phyloP scores from a whole-genome alignment of 1,140 invertebrate species.

The Drosophila cardini region DNA sequence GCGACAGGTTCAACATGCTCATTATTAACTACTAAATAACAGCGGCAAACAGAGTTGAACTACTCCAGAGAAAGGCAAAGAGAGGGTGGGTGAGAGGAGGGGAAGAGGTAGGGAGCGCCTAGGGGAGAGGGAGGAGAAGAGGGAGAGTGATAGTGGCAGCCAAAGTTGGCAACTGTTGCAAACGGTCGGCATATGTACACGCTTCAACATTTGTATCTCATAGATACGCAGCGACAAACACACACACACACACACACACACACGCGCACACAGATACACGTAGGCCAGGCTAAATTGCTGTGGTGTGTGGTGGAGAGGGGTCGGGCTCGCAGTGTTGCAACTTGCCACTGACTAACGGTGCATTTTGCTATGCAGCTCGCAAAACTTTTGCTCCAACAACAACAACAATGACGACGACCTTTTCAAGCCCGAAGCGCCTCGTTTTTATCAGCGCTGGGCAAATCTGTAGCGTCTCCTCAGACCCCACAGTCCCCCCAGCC shows the following conservation, averaged over 20 bases:
- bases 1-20: constrained; percentile 77
- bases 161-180: constrained; percentile 51
- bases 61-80: not conserved
- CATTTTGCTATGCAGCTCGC: constrained; percentile 77
- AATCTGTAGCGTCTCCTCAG: constrained; percentile 54
- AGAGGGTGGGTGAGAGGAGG: not conserved
- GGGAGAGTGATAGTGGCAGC: constrained; percentile 14
- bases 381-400: constrained; percentile 60
- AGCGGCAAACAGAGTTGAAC: constrained; percentile 59
- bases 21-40: constrained; percentile 83
- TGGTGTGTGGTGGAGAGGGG: constrained; percentile 18
- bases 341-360: constrained; percentile 67
- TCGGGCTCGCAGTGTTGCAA: not conserved
- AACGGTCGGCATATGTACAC: constrained; percentile 66
- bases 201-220: constrained; percentile 76
- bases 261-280: no score
- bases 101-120: not conserved
- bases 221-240: constrained; percentile 58
- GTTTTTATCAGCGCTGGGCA: constrained; percentile 75
- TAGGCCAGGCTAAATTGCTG: constrained; percentile 19
- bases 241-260: no score
- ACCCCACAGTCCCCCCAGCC: not conserved
- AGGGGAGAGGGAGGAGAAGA: not conserved
- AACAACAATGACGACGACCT: constrained; percentile 61
- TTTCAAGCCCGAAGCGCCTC: constrained; percentile 74